Conservation (phyloP, 2,888 invertebrate genomes). For the Aradus depressus region DNA sequence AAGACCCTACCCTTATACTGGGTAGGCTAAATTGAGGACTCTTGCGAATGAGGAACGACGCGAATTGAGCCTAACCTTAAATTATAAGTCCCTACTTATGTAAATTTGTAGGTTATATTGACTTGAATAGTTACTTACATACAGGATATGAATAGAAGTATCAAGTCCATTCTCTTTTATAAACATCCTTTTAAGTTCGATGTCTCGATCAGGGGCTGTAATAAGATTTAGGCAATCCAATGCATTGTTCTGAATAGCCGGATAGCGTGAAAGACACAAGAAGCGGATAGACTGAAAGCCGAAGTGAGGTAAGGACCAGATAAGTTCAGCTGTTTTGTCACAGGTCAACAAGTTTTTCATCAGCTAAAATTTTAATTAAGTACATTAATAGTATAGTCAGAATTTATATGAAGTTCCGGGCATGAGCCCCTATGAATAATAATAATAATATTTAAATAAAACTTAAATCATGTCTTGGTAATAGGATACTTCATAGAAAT, state of each 20-base stretch:
- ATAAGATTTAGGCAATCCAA: not conserved
- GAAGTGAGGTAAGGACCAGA: not conserved
- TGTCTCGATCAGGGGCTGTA: not conserved
- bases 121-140: not conserved
- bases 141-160: not conserved
- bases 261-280: slow-evolving; percentile 4
- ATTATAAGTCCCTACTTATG: too few relatives aligned
- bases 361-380: not conserved
- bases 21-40: too few relatives aligned
- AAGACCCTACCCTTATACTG: too few relatives aligned
- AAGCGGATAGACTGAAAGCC: not conserved
- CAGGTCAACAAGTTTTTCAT: slow-evolving; percentile 2
- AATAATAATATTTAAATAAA: too few relatives aligned
- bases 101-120: not conserved
- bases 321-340: not conserved
- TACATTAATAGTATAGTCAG: too few relatives aligned
- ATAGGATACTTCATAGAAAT: too few relatives aligned
- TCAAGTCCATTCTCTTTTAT: not conserved
- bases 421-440: too few relatives aligned
- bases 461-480: too few relatives aligned
- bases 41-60: too few relatives aligned
- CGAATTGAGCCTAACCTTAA: too few relatives aligned
- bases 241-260: slow-evolving; percentile 12
- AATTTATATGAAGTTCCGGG: too few relatives aligned
- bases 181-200: not conserved